Base-by-base conservation (phyloP, 2,888 invertebrate genomes). In the Phengaris arion region DNA sequence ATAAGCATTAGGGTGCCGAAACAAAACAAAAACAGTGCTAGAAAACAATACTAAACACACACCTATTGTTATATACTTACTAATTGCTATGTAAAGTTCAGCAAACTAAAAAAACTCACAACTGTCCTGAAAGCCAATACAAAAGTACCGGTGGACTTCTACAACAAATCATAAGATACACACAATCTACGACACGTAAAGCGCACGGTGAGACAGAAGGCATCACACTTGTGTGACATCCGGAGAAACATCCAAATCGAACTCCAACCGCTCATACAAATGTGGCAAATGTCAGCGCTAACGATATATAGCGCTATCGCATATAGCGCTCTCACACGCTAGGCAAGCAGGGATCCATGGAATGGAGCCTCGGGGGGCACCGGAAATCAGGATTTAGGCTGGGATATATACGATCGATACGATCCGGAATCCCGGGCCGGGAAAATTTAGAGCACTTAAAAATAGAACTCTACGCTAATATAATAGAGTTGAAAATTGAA, bases 141-240 rank as follows among this genome's bases (percentile, higher is more conserved):
- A 64, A 35, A 52, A 13, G 35, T 64, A 64, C 64, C 15, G 64
- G 13, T 35, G 12, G 64, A 64, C 64, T 13, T 6, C 22, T 22
- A 64, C 64, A 64, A 64, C 35, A 45, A 45, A 64, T 45, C 64
- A 64, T 35, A 35, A 64, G 64, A 35, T 64, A 64, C 64, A 64
- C 35, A 45, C 22, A 64, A 12, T 45, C 13, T 64, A 64, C 64
- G 64, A 45, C 64, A 64, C 13, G 35, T 64, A 64, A 64, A 64
- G 64, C 64, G 52, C 3, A 15, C 57, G 57, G 15, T n/a, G 57
- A 57, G 57, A 57, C 22, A 35, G 12, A 64, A 10, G 57, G 22
- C 64, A 22, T 35, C 64, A 13, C 35, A 35, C 12, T 64, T 12
- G 35, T 55, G 10, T 5, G 35, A 35, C 35, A 12, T 64, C 64